Evolutionary conservation across 1,140 invertebrate genomes (phyloP).

Genomic region (Formica exsecta): DNA sequence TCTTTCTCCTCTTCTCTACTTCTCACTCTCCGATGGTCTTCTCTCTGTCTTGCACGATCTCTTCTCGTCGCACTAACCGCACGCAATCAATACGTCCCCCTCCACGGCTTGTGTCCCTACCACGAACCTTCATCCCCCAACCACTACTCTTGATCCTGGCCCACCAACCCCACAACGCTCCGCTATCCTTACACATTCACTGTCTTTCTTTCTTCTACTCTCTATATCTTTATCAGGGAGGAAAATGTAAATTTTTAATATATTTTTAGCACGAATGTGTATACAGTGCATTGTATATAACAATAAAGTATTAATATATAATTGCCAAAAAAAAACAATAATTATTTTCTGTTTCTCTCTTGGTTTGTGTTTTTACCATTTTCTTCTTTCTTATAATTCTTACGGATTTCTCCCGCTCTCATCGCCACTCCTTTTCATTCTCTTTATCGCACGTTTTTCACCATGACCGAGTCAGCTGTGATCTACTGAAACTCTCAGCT

Average conservation of each 20-base stretch:
- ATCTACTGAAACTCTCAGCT: slow-evolving; percentile 67
- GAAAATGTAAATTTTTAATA: not conserved
- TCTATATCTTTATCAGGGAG: not conserved
- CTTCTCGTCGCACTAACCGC: slow-evolving; percentile 72
- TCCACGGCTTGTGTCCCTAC: slow-evolving; percentile 49
- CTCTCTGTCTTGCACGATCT: slow-evolving; percentile 18
- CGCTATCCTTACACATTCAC: not conserved
- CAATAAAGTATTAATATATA: slow-evolving; percentile 1
- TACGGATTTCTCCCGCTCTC: too few species aligned
- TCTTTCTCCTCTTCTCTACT: slow-evolving; percentile 67
- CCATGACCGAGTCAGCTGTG: slow-evolving; percentile 77
- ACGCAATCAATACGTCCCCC: slow-evolving; percentile 83
- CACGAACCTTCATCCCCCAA: slow-evolving; percentile 33
- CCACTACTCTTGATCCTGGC: slow-evolving; percentile 64
- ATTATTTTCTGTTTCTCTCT: not conserved
- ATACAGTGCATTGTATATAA: too few species aligned
- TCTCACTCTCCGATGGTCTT: slow-evolving; percentile 60
- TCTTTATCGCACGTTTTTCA: not conserved
- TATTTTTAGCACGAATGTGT: not conserved
- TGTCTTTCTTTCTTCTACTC: not conserved
- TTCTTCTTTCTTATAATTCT: not conserved
- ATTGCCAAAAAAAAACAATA: not conserved
- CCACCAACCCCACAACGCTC: slow-evolving; percentile 50
- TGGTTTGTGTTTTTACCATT: not conserved
- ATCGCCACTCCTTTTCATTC: not conserved